phyloP scores from a whole-genome alignment of 2,888 invertebrate species.

The Hirudinaria manillensis region DNA sequence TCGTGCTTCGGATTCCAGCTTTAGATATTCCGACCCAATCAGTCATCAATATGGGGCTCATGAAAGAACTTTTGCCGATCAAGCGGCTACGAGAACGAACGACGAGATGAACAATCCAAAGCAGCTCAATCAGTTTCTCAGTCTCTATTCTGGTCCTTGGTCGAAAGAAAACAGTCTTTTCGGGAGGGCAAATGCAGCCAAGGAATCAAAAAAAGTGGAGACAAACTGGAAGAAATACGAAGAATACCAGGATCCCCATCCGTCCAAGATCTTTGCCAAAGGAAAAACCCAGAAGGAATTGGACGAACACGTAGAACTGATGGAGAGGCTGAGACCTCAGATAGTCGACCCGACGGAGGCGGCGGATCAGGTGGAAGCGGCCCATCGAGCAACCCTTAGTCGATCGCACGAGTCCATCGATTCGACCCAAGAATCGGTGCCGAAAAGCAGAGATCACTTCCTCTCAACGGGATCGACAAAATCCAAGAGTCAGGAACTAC shows the following conservation, averaged over 20 bases:
- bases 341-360: neutral
- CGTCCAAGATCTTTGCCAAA: neutral
- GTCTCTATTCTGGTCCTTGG: slow-evolving; percentile 19
- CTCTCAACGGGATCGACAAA: neutral
- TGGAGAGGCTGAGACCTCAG: neutral
- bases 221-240: slow-evolving; percentile 22
- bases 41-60: neutral
- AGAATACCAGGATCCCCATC: neutral
- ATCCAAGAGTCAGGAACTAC: neutral
- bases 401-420: slow-evolving; percentile 5
- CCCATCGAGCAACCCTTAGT: neutral
- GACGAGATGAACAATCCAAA: neutral
- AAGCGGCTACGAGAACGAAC: neutral
- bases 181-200: neutral
- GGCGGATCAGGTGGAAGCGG: neutral
- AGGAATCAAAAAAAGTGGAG: neutral
- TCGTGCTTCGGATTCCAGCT: neutral
- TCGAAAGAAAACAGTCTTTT: slow-evolving; percentile 21
- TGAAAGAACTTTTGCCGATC: neutral
- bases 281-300: neutral
- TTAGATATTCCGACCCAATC: neutral
- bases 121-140: slow-evolving; percentile 22
- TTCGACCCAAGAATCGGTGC: neutral
- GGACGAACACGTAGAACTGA: neutral
- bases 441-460: neutral